Evolutionary conservation across 2,888 invertebrate species (phyloP), one percentile per base, ranked within the genome.

Genomic region (Oscheius sp.): DNA sequence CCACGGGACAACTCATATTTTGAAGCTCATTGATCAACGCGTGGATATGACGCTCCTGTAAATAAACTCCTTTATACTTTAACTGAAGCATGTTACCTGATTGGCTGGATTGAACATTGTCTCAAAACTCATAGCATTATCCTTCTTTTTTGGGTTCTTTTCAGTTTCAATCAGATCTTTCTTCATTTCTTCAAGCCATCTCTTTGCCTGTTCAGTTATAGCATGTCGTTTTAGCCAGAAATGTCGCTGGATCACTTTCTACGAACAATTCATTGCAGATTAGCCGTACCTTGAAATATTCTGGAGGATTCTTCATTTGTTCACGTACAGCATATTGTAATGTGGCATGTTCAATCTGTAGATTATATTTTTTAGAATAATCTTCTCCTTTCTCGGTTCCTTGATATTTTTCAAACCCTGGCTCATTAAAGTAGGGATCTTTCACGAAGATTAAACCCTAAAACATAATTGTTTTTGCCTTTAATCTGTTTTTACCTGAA

Each of bases 361-460:
- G 71, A 67, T 86, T 86, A 74, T 86, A 86, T 45, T 80, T 77
- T 17, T 77, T 56, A 0, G 82, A 82, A 68, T 78, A 81, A 5
- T 83, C 82, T 30, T 80, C 78, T 17, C 86, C 86, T 28, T 82
- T 81, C 24, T 78, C 73, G 1, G 85, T 81, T 36, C 82, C 82
- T 51, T 81, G 78, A 50, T 83, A 79, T 54, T 81, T 78, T 82
- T 90, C 89, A 85, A 89, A 90, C 26, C 90, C 90, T 24, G 90
- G 90, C 85, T 91, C 90, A 85, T 91, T 90, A 84, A 89, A 90
- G 82, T 90, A 90, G 4, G 90, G 90, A 75, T 90, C 89, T 73
- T 90, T 90, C 51, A 86, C 85, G 80, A 89, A 90, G 82, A 90
- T 87, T 14, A 90, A 85, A 38, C 90, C 90, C 87, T 90, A 90